Conservation (phyloP, 2,113 vertebrate species). For the Heterotis niloticus region DNA sequence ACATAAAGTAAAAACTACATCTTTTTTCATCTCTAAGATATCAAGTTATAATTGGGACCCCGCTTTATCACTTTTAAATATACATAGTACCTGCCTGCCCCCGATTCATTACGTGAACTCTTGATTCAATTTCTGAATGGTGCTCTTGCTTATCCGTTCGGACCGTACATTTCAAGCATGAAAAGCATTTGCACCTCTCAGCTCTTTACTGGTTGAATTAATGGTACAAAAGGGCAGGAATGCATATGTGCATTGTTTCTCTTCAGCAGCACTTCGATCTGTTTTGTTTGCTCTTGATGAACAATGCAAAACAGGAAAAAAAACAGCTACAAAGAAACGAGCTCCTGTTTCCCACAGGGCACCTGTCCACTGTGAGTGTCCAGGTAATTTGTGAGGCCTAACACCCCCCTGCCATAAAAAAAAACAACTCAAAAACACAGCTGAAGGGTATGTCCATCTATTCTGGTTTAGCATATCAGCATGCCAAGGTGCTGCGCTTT, state of each 20-base stretch:
- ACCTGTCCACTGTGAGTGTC: conserved; percentile 12
- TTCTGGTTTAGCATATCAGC: conserved; percentile 11
- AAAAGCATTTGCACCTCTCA: conserved; percentile 7
- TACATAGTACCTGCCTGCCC: no score
- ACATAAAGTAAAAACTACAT: background rate
- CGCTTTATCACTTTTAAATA: no score
- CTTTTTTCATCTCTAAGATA: background rate
- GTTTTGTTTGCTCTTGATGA: background rate
- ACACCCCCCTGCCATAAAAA: conserved; percentile 9
- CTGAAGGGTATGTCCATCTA: conserved; percentile 14
- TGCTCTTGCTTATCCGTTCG: background rate
- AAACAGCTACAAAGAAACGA: conserved; percentile 13
- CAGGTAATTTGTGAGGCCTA: conserved; percentile 10
- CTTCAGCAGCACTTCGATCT: conserved; percentile 16
- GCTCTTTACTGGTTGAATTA: background rate
- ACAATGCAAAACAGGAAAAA: background rate
- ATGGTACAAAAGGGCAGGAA: background rate
- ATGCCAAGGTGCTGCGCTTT: background rate
- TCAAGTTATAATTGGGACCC: no score
- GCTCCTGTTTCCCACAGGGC: conserved; percentile 13
- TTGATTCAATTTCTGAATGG: background rate
- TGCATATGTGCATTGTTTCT: conserved; percentile 7
- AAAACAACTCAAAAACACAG: background rate
- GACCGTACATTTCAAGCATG: background rate
- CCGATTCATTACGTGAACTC: background rate